A percentile compares a stretch with the other conserved stretches of the same genome.
These are phyloP conservation scores for Albula glossodonta DNA, from an alignment of 2,113 vertebrate species.

Conservation along the genomic window DNA sequence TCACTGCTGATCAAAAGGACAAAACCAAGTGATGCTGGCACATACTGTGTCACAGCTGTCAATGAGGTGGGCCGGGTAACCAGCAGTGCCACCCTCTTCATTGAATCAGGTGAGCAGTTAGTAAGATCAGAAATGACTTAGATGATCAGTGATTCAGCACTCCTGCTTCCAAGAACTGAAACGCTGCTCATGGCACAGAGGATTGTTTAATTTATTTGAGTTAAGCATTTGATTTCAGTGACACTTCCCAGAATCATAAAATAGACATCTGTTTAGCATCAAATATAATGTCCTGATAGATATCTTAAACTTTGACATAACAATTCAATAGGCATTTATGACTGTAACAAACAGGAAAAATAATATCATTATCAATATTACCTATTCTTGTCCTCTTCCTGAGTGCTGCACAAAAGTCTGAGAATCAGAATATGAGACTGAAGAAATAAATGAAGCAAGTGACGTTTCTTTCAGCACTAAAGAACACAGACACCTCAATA, in stretches of 20 bases:
- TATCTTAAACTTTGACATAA: not conserved
- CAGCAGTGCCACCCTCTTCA: conserved; percentile 79
- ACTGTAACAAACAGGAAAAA: too few species aligned
- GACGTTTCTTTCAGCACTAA: not conserved
- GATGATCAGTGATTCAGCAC: too few species aligned
- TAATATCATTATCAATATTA: too few species aligned
- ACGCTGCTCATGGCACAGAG: too few species aligned
- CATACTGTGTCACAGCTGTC: conserved; percentile 80
- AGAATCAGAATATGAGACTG: not conserved
- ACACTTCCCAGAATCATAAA: not conserved
- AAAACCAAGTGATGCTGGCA: conserved; percentile 77
- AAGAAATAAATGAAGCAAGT: not conserved
- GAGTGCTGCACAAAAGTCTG: not conserved
- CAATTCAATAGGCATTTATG: too few species aligned
- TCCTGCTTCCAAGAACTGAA: too few species aligned
- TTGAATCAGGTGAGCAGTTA: conserved; percentile 77
- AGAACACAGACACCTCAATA: not conserved
- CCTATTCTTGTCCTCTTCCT: too few species aligned
- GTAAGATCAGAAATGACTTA: not conserved
- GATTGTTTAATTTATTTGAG: too few species aligned
- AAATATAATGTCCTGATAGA: not conserved
- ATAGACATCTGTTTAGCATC: not conserved
- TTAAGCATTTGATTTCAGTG: not conserved
- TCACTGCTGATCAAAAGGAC: conserved; percentile 82
- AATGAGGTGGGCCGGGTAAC: conserved; percentile 85